Base-by-base conservation (phyloP, 2,113 vertebrate species). In the Seriola rivoliana region DNA sequence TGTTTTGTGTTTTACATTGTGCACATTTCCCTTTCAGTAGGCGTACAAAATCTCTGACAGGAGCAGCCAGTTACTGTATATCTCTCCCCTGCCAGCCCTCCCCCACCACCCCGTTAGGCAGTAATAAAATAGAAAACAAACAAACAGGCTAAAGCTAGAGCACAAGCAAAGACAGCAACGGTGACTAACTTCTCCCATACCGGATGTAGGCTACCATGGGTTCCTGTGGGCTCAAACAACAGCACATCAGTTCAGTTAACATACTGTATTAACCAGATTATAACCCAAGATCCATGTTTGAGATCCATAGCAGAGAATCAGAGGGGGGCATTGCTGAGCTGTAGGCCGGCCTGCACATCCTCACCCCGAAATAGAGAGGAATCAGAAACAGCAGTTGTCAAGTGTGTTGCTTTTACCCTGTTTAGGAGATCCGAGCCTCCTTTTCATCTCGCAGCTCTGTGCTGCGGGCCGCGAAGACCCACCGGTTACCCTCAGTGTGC, bases 101-200 rank as follows among this genome's bases (percentile, higher is more conserved):
- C 46, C 65, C 73, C 58, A 19, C 57, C 79, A 32, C 64, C 81
- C 71, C 17, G 63, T 66, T 81, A 81, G 78, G 88, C 82, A 89
- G 82, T 88, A 86, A 87, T 85, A 87, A 84, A 89, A 90, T 60
- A 78, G 64, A 85, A 88, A 87, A 82, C 64, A 86, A 92, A 89
- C 73, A 73, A 68, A 92, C 78, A 75, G 66, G 67, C 92, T 84
- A 88, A 84, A 89, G 84, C 90, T 88, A 90, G 64, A 85, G 86
- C 85, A 91, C 90, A 81, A 91, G 87, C 86, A 90, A 85, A 81
- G 76, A 93, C 92, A 86, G 82, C 78, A 88, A 88, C 60, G 19
- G 82, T 80, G 84, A 88, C 86, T 79, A 86, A 87, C 58, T 68
- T 78, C 73, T 72, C 76, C 63, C 80, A 67, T 67, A 68, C 60